phyloP scores from a whole-genome alignment of 1,140 invertebrate genomes.

The Drosophila cardini region DNA sequence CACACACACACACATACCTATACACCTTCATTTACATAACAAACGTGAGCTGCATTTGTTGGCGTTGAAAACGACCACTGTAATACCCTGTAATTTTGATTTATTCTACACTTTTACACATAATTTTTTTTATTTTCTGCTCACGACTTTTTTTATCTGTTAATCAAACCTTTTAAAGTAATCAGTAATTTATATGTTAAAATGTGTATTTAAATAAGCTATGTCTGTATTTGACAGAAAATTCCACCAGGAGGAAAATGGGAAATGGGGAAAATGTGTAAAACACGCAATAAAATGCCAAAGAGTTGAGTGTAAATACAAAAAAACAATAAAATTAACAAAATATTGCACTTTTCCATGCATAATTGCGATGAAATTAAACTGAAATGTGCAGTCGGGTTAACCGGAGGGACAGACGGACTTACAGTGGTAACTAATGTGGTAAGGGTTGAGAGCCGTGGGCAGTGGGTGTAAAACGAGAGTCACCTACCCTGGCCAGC shows the following conservation, averaged over 20 bases:
- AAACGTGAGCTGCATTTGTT: conserved; percentile 65
- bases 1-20: conserved; percentile 10
- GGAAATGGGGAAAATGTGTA: conserved; percentile 27
- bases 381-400: conserved; percentile 65
- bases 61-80: no score
- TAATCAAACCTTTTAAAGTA: no score
- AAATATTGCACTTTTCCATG: conserved; percentile 80
- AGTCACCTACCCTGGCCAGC: conserved; percentile 30
- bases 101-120: no score
- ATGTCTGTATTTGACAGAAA: conserved; percentile 4
- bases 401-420: neutral
- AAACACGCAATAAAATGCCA: conserved; percentile 72
- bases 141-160: no score
- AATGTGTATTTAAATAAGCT: no score
- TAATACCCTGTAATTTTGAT: no score
- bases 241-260: neutral
- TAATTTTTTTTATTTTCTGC: no score
- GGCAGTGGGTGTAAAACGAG: conserved; percentile 61
- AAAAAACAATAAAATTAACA: conserved; percentile 65
- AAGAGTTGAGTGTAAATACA: conserved; percentile 62
- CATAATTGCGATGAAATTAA: conserved; percentile 81
- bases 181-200: no score
- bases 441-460: conserved; percentile 23
- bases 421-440: neutral
- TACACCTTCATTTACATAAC: conserved; percentile 61